These are phyloP conservation scores for Bombus superbus DNA, from an alignment of 1,140 invertebrate genomes.

Conservation along the genomic window DNA sequence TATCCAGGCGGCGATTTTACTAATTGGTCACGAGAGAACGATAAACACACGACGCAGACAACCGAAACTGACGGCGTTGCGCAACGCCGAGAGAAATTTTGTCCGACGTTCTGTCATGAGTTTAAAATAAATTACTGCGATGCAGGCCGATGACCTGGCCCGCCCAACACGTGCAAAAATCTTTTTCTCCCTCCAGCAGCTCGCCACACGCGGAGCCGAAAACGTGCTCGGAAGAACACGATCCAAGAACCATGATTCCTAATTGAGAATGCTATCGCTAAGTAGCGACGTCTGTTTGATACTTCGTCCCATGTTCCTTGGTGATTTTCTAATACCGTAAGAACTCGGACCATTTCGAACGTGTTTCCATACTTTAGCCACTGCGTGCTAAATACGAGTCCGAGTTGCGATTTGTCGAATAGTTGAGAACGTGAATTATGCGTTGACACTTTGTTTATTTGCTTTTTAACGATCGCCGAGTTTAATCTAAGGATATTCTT, in stretches of 20 bases:
- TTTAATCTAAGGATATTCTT: too few relatives aligned
- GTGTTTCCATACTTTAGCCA: not conserved
- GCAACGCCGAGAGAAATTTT: slow-evolving; percentile 46
- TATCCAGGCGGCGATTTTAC: slow-evolving; percentile 2
- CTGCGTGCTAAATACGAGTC: not conserved
- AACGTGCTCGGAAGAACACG: not conserved
- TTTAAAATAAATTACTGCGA: slow-evolving; percentile 56
- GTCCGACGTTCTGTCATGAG: slow-evolving; percentile 40
- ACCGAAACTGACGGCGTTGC: slow-evolving; percentile 19
- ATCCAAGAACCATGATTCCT: not conserved
- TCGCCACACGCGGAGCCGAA: slow-evolving; percentile 43
- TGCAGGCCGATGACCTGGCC: slow-evolving; percentile 53
- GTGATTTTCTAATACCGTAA: not conserved
- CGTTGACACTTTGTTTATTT: too few relatives aligned
- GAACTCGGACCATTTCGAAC: not conserved
- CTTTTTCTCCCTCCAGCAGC: slow-evolving; percentile 35
- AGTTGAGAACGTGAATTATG: not conserved
- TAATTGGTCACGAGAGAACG: slow-evolving; percentile 29
- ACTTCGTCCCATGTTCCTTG: not conserved
- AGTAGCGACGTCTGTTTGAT: not conserved
- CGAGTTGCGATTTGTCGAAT: not conserved
- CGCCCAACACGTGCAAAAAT: slow-evolving; percentile 54
- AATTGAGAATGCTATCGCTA: not conserved
- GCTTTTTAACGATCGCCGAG: too few relatives aligned
- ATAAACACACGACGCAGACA: slow-evolving; percentile 4